Evolutionary conservation across 2,113 vertebrate species (phyloP).

Genomic region (Anser cygnoides): DNA sequence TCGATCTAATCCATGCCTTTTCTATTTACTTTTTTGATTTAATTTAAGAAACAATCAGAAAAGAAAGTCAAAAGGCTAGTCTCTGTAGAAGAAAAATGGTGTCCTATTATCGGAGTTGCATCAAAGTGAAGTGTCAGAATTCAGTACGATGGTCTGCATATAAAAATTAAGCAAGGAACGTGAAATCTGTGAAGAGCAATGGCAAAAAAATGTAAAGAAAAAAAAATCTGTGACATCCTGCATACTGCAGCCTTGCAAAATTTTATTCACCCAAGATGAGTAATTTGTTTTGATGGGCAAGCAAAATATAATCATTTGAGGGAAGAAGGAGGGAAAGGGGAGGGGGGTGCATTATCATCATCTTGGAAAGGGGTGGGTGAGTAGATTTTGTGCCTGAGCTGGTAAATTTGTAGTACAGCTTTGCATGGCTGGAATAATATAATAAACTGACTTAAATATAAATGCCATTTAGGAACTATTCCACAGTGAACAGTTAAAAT

Average conservation of each 20-base stretch:
- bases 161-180: neutral
- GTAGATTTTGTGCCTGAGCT: slow-evolving; percentile 41
- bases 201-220: neutral
- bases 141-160: neutral
- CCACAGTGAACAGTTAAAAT: slow-evolving; percentile 46
- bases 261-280: slow-evolving; percentile 29
- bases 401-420: slow-evolving; percentile 22
- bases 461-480: slow-evolving; percentile 36
- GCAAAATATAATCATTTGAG: slow-evolving; percentile 32
- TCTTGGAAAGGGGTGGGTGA: neutral
- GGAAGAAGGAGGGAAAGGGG: neutral
- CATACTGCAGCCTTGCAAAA: neutral
- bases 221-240: neutral
- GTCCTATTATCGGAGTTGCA: neutral
- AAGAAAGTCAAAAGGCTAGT: neutral
- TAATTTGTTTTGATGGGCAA: slow-evolving; percentile 49
- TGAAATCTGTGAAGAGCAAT: neutral
- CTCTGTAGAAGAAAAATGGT: neutral
- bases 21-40: neutral
- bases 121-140: neutral
- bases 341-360: neutral
- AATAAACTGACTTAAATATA: slow-evolving; percentile 42
- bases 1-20: neutral
- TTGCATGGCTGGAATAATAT: slow-evolving; percentile 31
- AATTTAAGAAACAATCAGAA: neutral